phyloP scores from a whole-genome alignment of 1,140 invertebrate genomes.

The Lethocerus indicus region DNA sequence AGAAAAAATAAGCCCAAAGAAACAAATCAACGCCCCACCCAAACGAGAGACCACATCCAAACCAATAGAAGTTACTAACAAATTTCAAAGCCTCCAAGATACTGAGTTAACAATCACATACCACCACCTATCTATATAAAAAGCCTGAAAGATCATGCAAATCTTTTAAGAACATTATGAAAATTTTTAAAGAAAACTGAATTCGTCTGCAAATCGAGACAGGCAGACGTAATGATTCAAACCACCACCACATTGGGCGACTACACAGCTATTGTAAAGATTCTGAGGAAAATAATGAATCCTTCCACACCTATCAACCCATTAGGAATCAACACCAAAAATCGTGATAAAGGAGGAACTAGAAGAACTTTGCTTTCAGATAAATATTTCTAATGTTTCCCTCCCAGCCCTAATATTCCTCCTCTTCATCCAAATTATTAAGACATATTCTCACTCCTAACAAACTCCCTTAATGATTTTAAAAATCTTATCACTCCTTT shows the following conservation, averaged over 20 bases:
- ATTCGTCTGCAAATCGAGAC: background rate
- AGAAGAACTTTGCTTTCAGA: conserved; percentile 1
- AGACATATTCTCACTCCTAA: no score
- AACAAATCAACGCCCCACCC: no score
- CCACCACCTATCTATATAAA: conserved; percentile 5
- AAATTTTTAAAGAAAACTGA: background rate
- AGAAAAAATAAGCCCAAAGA: no score
- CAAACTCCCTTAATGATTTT: no score
- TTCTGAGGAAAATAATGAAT: conserved; percentile 3
- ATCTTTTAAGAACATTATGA: background rate
- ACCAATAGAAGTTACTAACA: no score
- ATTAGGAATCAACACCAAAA: conserved; percentile 20
- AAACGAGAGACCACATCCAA: no score
- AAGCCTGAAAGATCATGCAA: no score
- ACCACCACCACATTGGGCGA: background rate
- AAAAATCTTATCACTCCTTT: no score
- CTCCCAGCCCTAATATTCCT: no score
- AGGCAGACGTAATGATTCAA: background rate
- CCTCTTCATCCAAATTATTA: no score
- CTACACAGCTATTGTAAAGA: background rate
- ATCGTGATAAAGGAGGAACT: conserved; percentile 20
- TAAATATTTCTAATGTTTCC: conserved; percentile 1
- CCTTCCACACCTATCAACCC: conserved; percentile 21
- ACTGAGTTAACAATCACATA: no score
- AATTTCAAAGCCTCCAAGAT: no score